phyloP scores from a whole-genome alignment of 2,113 vertebrate genomes.

The Pteropus alecto region DNA sequence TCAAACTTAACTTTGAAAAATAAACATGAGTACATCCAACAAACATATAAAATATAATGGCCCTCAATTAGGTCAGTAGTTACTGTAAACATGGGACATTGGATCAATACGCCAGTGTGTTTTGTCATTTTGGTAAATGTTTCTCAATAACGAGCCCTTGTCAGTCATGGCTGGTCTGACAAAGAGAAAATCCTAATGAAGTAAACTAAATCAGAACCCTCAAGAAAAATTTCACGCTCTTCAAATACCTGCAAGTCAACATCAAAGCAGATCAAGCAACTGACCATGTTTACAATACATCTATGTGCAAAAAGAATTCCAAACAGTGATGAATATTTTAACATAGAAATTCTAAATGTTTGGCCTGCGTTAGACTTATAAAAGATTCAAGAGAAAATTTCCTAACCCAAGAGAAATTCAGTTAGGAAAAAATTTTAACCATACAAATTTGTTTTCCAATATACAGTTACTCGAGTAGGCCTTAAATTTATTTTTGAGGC shows the following conservation, averaged over 20 bases:
- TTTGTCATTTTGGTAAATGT: background rate
- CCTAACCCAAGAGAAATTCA: background rate
- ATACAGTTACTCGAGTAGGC: background rate
- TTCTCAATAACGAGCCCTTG: background rate
- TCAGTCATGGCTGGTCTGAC: background rate
- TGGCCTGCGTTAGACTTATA: background rate
- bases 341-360: background rate
- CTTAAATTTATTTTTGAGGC: background rate
- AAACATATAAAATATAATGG: background rate
- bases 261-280: background rate
- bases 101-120: background rate
- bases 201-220: background rate
- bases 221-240: background rate
- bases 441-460: background rate
- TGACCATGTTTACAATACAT: background rate
- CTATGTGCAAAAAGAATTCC: background rate
- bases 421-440: background rate
- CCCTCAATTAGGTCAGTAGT: background rate
- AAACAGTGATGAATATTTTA: background rate
- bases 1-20: background rate
- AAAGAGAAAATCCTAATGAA: background rate
- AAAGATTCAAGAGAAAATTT: slow-evolving; percentile 27
- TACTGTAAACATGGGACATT: background rate
- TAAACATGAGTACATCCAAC: background rate
- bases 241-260: background rate